Conservation (phyloP, 2,113 vertebrate species). For the Asarcornis scutulata region DNA sequence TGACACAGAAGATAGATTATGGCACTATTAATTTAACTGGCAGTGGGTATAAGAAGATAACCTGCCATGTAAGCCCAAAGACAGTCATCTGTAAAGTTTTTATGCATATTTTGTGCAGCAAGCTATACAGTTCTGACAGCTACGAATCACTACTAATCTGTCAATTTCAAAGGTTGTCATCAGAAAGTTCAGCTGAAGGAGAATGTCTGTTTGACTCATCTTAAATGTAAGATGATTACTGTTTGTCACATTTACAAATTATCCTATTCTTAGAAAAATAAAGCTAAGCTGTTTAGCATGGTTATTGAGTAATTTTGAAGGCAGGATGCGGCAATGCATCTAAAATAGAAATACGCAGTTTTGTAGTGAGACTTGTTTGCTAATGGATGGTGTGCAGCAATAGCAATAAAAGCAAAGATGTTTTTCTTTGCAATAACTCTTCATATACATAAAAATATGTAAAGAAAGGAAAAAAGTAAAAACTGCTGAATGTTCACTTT, state of each 20-base stretch:
- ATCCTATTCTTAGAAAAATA: conserved; percentile 59
- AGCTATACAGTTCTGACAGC: conserved; percentile 68
- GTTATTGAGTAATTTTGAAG: conserved; percentile 73
- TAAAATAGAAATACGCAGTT: conserved; percentile 62
- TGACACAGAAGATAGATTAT: conserved; percentile 63
- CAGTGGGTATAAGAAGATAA: conserved; percentile 41
- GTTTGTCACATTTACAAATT: conserved; percentile 69
- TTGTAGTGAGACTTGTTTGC: conserved; percentile 62
- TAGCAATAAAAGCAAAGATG: conserved; percentile 70
- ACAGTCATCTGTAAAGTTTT: conserved; percentile 64
- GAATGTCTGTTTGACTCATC: conserved; percentile 63
- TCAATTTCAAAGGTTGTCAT: conserved; percentile 76
- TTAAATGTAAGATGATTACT: conserved; percentile 69
- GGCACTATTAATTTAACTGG: conserved; percentile 66
- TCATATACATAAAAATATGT: conserved; percentile 66
- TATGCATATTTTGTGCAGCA: conserved; percentile 62
- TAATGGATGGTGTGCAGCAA: conserved; percentile 51
- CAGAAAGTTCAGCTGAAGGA: conserved; percentile 76
- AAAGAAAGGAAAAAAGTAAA: conserved; percentile 49
- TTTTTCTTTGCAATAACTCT: conserved; percentile 67
- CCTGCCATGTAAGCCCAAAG: conserved; percentile 32
- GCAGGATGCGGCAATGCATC: conserved; percentile 45
- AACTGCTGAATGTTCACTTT: conserved; percentile 65
- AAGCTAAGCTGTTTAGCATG: conserved; percentile 70
- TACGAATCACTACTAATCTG: conserved; percentile 73